Evolutionary conservation across 2,797 vertebrate species (phyloP).

Genomic region (Erithacus rubecula): DNA sequence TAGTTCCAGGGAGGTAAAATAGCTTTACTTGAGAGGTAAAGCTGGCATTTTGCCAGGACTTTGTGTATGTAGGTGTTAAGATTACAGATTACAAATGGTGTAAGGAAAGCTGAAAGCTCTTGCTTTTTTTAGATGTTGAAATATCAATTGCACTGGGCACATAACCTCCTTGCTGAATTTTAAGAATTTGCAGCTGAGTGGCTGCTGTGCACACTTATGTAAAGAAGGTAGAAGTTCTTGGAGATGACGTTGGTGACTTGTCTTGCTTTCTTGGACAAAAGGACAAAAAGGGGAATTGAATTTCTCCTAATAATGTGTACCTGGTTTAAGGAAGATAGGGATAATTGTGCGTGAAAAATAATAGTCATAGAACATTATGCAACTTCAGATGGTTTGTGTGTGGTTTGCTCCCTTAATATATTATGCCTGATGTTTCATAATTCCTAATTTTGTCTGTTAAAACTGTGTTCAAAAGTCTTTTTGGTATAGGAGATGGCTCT

Average conservation of each 20-base stretch:
- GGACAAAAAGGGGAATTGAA: not conserved
- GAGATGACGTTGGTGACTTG: not conserved
- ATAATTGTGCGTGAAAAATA: not conserved
- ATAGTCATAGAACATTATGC: not conserved
- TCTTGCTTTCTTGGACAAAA: not conserved
- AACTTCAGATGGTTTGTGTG: not conserved
- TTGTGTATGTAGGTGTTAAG: not conserved
- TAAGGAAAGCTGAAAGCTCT: not conserved
- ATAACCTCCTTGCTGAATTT: not conserved
- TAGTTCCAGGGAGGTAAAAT: slow-evolving; percentile 3
- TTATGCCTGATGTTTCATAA: not conserved
- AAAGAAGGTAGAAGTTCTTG: not conserved
- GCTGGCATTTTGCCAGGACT: not conserved
- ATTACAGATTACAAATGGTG: not conserved
- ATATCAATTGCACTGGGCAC: not conserved
- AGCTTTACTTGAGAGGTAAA: not conserved
- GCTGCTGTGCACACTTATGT: not conserved
- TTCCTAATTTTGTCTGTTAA: not conserved
- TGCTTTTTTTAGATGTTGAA: not conserved
- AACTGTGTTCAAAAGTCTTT: not conserved
- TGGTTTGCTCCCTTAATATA: not conserved
- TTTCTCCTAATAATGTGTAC: not conserved
- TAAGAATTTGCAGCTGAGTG: not conserved
- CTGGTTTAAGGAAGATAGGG: not conserved
- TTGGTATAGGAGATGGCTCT: not conserved